Evolutionary conservation across 2,797 vertebrate genomes (phyloP).

Genomic region (Pterois miles): DNA sequence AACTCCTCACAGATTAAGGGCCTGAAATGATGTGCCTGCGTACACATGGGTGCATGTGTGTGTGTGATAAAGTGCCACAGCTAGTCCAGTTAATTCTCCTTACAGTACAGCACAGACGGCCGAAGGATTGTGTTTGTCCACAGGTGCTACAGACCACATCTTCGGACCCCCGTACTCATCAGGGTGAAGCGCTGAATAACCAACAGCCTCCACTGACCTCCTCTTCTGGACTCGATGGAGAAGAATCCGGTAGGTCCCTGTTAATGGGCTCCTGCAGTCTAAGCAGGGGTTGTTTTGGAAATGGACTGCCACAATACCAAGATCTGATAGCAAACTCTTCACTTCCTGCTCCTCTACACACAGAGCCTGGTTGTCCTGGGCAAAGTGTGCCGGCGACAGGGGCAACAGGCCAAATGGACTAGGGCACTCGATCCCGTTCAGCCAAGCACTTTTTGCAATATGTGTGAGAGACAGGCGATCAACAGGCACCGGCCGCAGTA

Average conservation of each 20-base stretch:
- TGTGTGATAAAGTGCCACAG: conserved; percentile 11
- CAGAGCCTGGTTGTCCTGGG: conserved; percentile 51
- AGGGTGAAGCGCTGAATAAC: conserved; percentile 68
- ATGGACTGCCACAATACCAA: conserved; percentile 77
- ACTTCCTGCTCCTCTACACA: conserved; percentile 80
- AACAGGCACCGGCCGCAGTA: conserved; percentile 76
- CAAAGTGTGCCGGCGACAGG: conserved; percentile 72
- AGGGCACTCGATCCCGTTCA: conserved; percentile 77
- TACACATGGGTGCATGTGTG: neutral
- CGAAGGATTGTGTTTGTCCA: conserved; percentile 70
- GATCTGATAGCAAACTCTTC: conserved; percentile 64
- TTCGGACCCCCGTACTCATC: conserved; percentile 61
- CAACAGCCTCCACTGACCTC: conserved; percentile 68
- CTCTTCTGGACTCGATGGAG: conserved; percentile 82
- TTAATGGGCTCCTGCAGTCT: conserved; percentile 76
- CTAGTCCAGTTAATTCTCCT: conserved; percentile 9
- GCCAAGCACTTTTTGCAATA: conserved; percentile 75
- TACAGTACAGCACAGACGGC: conserved; percentile 79
- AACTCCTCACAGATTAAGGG: neutral
- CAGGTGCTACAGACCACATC: conserved; percentile 54
- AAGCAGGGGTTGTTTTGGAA: conserved; percentile 79
- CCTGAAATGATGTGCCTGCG: neutral
- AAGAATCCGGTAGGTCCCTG: conserved; percentile 83
- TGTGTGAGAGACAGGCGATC: conserved; percentile 74
- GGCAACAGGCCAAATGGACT: conserved; percentile 61